Evolutionary conservation across 2,113 vertebrate genomes (phyloP), one percentile per base, ranked within the genome.

Genomic region (Atrichornis clamosus): DNA sequence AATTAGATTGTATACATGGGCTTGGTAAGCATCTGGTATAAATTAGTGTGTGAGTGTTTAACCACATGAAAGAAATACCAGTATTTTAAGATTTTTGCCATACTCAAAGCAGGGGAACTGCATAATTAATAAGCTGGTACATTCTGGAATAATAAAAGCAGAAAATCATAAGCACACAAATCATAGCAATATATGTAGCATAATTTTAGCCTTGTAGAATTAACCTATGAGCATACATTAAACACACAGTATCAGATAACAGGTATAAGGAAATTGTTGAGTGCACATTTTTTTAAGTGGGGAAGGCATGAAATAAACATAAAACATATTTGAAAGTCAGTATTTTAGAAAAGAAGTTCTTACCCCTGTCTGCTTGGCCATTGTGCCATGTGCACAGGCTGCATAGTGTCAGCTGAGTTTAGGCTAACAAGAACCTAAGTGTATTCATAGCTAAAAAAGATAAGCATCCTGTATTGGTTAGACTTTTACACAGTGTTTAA

Each of bases 141-240:
- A 50, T 70, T 21, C 10, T 89, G 42, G 37, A 90, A 68, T 46
- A 95, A 80, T 92, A 77, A 88, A 93, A 65, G n/a, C 32, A 88
- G 58, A 83, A 73, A 83, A 62, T 67, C 44, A 27, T 52, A 87
- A 91, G 24, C 69, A 89, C 23, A 77, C 32, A 88, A 83, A 86
- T 90, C 20, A 28, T 65, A 90, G 49, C 35, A 65, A 80, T 83
- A n/a, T 30, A 62, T 16, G 10, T 50, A 83, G 50, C 28, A 23
- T 63, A 53, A 77, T 83, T 94, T 52, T 74, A 87, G 53, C 28
- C 35, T 87, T 69, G 26, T 39, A 75, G 70, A 73, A 76, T 68
- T 90, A 93, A 80, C 53, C 37, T 69, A 5, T 0, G 1, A 62
- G 49, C 37, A 30, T 3, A 0, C 35, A 35, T 73, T 83, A 88